A percentile compares a stretch with the other conserved stretches of the same genome.
phyloP scores from a whole-genome alignment of 2,888 invertebrate species.

The Coleophora flavipennella region DNA sequence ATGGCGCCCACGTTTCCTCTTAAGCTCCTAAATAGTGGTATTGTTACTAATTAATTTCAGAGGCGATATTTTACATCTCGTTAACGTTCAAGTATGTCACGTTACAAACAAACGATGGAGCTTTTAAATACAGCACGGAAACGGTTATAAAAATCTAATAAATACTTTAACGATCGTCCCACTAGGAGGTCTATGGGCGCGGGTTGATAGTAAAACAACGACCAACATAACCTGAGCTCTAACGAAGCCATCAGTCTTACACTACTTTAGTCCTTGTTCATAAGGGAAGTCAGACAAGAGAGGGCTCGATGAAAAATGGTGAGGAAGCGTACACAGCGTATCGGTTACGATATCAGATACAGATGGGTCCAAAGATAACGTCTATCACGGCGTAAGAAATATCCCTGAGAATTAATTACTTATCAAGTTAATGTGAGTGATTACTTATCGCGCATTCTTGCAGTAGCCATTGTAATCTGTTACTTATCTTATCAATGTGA shows the following conservation, averaged over 20 bases:
- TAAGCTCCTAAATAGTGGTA: no score
- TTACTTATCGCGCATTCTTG: conserved; percentile 48
- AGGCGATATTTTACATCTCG: neutral
- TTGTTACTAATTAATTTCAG: no score
- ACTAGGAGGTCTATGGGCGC: conserved; percentile 47
- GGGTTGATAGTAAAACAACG: conserved; percentile 30
- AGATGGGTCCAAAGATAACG: conserved; percentile 49
- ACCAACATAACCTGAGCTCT: conserved; percentile 26
- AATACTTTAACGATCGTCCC: conserved; percentile 54
- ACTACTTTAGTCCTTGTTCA: conserved; percentile 8
- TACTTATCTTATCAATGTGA: neutral
- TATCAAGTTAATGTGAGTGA: conserved; percentile 55
- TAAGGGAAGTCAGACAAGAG: conserved; percentile 12
- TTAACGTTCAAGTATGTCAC: conserved; percentile 15
- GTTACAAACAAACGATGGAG: conserved; percentile 37
- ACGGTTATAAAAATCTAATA: conserved; percentile 55
- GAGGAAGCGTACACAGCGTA: conserved; percentile 22
- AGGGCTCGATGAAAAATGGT: conserved; percentile 29
- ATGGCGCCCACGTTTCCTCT: no score
- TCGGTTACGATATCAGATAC: conserved; percentile 39
- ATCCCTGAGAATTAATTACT: conserved; percentile 56
- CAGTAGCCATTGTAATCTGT: conserved; percentile 36
- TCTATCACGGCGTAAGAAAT: conserved; percentile 53
- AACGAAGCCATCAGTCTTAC: conserved; percentile 18
- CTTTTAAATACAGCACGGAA: conserved; percentile 48